Base-by-base conservation (phyloP, 2,888 invertebrate genomes). In the Melanargia galathea region DNA sequence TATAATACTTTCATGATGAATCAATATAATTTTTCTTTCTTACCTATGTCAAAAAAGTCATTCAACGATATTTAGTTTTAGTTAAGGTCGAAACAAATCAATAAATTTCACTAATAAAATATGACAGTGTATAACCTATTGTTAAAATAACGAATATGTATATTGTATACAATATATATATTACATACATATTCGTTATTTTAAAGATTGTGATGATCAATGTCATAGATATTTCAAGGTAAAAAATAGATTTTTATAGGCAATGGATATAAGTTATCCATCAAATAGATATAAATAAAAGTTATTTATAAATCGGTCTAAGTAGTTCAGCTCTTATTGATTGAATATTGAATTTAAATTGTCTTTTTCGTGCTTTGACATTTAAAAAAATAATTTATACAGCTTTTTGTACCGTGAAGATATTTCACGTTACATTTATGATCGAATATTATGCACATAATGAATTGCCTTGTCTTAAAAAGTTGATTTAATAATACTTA, bases 211-310 rank as follows among this genome's bases (percentile, higher is more conserved):
- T 33, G 11, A 51, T 51, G 11, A 18, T 2, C 4, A 33, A 5
- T 18, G 16, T 33, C 48, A 13, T 24, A 49, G n/a, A 40, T 13
- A 24, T n/a, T 13, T 54, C 54, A 52, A 38, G 52, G 38, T 52
- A n/a, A n/a, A n/a, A n/a, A n/a, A n/a, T n/a, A n/a, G n/a, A n/a
- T 51, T 51, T 51, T 51, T 51, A 11, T 16, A 51, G 7, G 13
- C 2, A 16, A 16, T 43, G 38, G 24, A 30, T 46, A 33, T 33
- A 20, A 33, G n/a, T 33, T 45, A 45, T 57, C 26, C 71, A 73
- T 70, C 67, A 66, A 67, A 8, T n/a, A n/a, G n/a, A n/a, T 66
- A 63, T 10, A 64, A 63, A 67, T 73, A 67, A 68, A 67, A 70
- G 71, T 71, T 73, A 71, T 72, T 71, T 70, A 62, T 57, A 48